phyloP scores from a whole-genome alignment of 2,113 vertebrate genomes.

The Cinclus cinclus region DNA sequence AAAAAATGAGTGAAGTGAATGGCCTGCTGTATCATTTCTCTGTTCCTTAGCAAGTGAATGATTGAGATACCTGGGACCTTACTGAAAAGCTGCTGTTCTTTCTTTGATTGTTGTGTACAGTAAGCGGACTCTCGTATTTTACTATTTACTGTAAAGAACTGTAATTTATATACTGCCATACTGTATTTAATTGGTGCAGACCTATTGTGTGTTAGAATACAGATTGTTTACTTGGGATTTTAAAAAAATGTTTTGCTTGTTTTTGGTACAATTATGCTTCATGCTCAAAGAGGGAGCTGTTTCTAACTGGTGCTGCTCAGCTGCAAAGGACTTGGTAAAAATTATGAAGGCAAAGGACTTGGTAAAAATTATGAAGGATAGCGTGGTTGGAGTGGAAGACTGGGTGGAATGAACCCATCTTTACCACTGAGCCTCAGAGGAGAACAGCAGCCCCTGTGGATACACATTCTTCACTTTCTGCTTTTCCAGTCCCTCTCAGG shows the following conservation, averaged over 20 bases:
- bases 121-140: slow-evolving; percentile 86
- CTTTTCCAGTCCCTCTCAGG: neutral
- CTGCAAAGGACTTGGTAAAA: neutral
- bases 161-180: slow-evolving; percentile 93
- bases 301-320: neutral
- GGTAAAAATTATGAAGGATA: neutral
- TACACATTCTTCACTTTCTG: neutral
- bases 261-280: neutral
- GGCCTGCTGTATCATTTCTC: slow-evolving; percentile 75
- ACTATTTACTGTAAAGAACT: slow-evolving; percentile 93
- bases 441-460: neutral
- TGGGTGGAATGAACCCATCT: neutral
- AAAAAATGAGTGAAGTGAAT: slow-evolving; percentile 64
- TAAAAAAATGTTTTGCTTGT: slow-evolving; percentile 47
- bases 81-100: slow-evolving; percentile 92
- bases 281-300: neutral
- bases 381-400: neutral
- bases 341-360: neutral
- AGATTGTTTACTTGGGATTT: slow-evolving; percentile 83
- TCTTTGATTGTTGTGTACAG: slow-evolving; percentile 87
- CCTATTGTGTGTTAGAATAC: slow-evolving; percentile 89
- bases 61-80: slow-evolving; percentile 81
- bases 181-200: slow-evolving; percentile 93
- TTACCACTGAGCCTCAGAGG: neutral
- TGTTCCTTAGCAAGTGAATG: slow-evolving; percentile 62